A percentile compares a stretch with the other conserved stretches of the same genome.
Evolutionary conservation across 2,888 invertebrate genomes (phyloP).

Genomic region (Cremastinae sp.): DNA sequence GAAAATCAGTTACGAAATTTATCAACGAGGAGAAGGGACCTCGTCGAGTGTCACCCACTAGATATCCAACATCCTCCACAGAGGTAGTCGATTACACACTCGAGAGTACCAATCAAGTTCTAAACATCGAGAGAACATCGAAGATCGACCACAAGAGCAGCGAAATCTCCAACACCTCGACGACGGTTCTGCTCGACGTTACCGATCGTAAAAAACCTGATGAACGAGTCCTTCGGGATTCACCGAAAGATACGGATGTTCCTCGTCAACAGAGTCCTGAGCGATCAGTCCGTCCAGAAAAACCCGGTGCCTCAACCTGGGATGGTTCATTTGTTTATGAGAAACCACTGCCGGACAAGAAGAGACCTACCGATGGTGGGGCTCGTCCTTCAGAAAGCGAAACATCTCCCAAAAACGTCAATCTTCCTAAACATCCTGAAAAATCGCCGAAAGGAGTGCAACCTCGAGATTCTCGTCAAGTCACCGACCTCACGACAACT

Average conservation of each 20-base stretch:
- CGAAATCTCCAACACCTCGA: conserved; percentile 60
- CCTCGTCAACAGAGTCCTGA: conserved; percentile 35
- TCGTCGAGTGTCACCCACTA: conserved; percentile 54
- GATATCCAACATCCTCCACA: conserved; percentile 41
- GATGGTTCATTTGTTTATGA: conserved; percentile 71
- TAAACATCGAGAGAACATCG: conserved; percentile 60
- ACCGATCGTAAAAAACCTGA: conserved; percentile 35
- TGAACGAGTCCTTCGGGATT: conserved; percentile 35
- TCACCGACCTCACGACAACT: conserved; percentile 47
- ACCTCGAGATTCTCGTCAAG: conserved; percentile 42
- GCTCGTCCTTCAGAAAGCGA: too few relatives aligned
- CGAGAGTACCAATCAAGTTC: conserved; percentile 47
- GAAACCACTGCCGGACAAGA: conserved; percentile 60
- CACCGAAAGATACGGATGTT: conserved; percentile 45
- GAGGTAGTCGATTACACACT: conserved; percentile 43
- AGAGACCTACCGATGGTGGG: too few relatives aligned
- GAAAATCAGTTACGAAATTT: conserved; percentile 30
- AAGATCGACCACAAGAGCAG: conserved; percentile 54
- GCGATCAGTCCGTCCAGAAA: conserved; percentile 52
- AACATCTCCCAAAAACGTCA: too few relatives aligned
- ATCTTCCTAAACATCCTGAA: conserved; percentile 33
- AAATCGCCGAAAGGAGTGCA: conserved; percentile 44
- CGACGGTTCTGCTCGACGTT: conserved; percentile 51
- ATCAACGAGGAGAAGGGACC: conserved; percentile 48
- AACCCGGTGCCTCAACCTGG: conserved; percentile 72